A percentile compares a stretch with the other conserved stretches of the same genome.
These are phyloP conservation scores for Tineola bisselliella DNA, from an alignment of 2,888 invertebrate genomes.

Conservation along the genomic window DNA sequence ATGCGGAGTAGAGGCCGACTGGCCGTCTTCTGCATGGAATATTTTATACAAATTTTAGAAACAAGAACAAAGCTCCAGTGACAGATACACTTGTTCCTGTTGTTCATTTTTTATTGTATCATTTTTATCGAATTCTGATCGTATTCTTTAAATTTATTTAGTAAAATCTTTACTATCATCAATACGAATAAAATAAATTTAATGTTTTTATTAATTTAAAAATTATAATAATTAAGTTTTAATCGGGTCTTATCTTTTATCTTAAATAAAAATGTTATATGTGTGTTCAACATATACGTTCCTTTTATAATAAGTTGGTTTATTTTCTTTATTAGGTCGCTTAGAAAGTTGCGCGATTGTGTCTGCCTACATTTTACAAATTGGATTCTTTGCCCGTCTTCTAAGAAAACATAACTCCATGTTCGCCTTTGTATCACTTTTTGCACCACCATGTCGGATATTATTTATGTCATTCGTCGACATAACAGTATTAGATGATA, in stretches of 20 bases:
- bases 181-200: neutral
- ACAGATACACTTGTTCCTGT: constrained; percentile 63
- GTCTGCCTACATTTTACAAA: constrained; percentile 40
- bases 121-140: constrained; percentile 54
- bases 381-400: constrained; percentile 63
- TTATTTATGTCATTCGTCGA: constrained; percentile 40
- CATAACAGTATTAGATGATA: neutral
- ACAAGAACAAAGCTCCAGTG: constrained; percentile 61
- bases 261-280: too few relatives aligned
- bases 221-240: too few relatives aligned
- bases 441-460: constrained; percentile 52
- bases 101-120: constrained; percentile 59
- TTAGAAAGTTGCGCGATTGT: constrained; percentile 48
- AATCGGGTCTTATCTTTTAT: too few relatives aligned
- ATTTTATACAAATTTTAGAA: constrained; percentile 68
- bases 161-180: neutral
- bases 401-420: constrained; percentile 64
- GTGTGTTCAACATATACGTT: too few relatives aligned
- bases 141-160: neutral
- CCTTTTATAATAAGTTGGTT: neutral
- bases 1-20: constrained; percentile 29
- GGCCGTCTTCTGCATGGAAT: constrained; percentile 53
- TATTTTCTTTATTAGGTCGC: constrained; percentile 27
- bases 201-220: too few relatives aligned
- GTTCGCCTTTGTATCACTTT: constrained; percentile 67